phyloP scores from a whole-genome alignment of 1,140 invertebrate genomes.

The Acromyrmex charruanus region DNA sequence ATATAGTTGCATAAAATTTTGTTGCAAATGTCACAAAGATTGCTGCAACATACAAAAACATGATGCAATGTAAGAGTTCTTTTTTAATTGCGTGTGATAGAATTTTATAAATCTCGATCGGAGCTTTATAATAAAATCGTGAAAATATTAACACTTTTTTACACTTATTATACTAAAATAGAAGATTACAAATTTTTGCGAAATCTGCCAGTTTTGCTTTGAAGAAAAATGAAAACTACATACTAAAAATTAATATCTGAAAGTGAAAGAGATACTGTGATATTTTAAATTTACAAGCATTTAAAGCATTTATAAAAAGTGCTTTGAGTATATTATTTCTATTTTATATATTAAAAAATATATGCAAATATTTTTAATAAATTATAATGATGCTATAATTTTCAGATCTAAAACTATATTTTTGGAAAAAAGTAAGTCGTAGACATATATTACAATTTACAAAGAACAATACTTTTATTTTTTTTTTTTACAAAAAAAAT shows the following conservation, averaged over 20 bases:
- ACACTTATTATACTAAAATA: neutral
- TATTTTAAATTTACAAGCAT: conserved; percentile 9
- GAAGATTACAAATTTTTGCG: conserved; percentile 1
- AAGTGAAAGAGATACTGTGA: neutral
- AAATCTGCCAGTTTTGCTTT: neutral
- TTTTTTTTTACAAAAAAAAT: too few relatives aligned
- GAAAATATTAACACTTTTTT: neutral
- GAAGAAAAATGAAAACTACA: neutral
- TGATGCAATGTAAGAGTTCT: neutral
- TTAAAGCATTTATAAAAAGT: neutral
- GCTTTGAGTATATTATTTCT: neutral
- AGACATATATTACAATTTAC: neutral
- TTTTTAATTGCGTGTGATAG: neutral
- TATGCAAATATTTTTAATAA: neutral
- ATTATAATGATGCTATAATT: neutral
- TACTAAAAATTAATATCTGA: neutral
- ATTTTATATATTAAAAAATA: neutral
- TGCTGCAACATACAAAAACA: neutral
- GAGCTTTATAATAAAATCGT: neutral
- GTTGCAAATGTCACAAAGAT: neutral
- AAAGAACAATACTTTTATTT: neutral
- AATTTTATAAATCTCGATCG: conserved; percentile 23
- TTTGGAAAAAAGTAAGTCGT: neutral
- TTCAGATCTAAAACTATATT: neutral
- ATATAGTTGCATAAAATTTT: neutral